Base-by-base conservation (phyloP, 2,888 invertebrate genomes). In the Scaptomyza flava region DNA sequence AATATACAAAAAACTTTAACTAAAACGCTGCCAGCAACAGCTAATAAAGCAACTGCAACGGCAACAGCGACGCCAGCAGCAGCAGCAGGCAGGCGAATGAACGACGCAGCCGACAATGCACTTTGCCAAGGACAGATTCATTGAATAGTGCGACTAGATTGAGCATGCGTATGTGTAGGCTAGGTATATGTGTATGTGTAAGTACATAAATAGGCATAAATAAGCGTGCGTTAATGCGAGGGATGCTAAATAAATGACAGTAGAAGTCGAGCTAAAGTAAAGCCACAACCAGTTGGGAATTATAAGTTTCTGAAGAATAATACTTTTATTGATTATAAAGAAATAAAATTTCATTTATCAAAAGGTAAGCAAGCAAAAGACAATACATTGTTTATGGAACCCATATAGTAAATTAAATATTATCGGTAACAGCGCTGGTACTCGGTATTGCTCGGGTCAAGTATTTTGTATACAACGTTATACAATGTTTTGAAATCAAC, bases 81-180 rank as follows among this genome's bases (percentile, higher is more conserved):
- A 46, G 14, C 50, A 11, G 43, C 57, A 46, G 20, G 12, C 46
- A 64, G 75, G 79, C 86, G 88, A 88, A 85, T 86, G 84, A 88
- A 86, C 88, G 84, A 53, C 42, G 63, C 63, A 45, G 79, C 90
- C 82, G 90, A 88, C 90, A 90, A 90, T 90, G 91, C 90, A 90
- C 90, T 90, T 91, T 90, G 82, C 89, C 90, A 90, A 90, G 90
- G 90, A 90, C 91, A 90, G 86, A 90, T 89, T 89, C 90, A 90
- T 90, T 91, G 90, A 91, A 91, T 89, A 90, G 79, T 80, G 83
- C 66, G 72, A 56, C 65, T 70, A 71, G 63, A 42, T 67, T 69
- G 64, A 38, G 50, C 58, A 34, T 42, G 51, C 33, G 47, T 68
- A 46, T 77, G 58, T 31, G 54, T 56, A 54, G 33, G 17, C 20